Percentiles rank a stretch among this genome's conserved stretches.
Evolutionary conservation across 2,113 vertebrate genomes (phyloP).

Genomic region (Globicephala melas): DNA sequence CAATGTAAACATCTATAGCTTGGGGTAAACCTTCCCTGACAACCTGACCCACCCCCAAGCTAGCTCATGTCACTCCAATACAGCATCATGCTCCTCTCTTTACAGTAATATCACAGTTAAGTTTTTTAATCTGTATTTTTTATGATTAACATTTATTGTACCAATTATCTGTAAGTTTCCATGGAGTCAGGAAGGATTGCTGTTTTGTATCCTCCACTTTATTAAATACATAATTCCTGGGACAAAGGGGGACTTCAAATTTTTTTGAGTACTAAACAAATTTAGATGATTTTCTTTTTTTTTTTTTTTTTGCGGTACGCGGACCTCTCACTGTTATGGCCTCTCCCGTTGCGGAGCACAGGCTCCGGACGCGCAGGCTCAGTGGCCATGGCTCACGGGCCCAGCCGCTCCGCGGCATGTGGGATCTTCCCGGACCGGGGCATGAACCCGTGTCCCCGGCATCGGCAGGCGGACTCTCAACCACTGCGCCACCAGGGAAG

Average conservation of each 20-base stretch:
- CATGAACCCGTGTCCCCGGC: no score
- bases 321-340: no score
- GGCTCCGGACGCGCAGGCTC: no score
- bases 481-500: no score
- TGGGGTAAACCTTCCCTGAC: not conserved
- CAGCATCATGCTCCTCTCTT: not conserved
- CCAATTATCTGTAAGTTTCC: not conserved
- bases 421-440: no score
- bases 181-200: not conserved
- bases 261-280: not conserved
- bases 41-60: not conserved
- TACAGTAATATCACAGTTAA: not conserved
- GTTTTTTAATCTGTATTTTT: not conserved
- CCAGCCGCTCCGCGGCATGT: no score
- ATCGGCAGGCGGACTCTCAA: no score
- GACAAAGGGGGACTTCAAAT: not conserved
- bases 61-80: not conserved
- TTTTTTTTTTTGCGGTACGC: no score
- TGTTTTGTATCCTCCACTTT: not conserved
- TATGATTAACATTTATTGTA: not conserved
- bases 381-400: no score
- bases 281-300: not conserved
- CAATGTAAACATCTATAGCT: not conserved
- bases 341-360: no score
- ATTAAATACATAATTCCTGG: not conserved